Evolutionary conservation across 2,797 vertebrate genomes (phyloP).

Genomic region (Siniperca undulata): DNA sequence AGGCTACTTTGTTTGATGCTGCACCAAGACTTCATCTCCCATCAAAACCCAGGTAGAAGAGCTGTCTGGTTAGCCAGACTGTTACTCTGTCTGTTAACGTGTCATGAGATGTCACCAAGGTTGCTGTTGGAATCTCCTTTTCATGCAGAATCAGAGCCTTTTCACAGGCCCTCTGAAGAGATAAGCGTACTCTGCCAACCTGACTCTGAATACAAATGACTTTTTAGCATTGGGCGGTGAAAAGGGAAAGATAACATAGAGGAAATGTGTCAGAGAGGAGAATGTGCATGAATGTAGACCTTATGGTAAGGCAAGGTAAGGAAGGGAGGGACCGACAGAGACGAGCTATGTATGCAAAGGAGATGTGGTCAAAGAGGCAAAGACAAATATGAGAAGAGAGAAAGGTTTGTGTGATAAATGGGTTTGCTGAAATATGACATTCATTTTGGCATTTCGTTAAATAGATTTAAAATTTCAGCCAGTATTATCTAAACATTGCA

Average conservation of each 20-base stretch:
- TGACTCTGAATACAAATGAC: conserved; percentile 75
- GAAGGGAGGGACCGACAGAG: not conserved
- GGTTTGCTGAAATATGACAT: conserved; percentile 4
- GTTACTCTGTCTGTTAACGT: conserved; percentile 46
- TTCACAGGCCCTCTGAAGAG: conserved; percentile 72
- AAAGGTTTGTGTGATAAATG: conserved; percentile 14
- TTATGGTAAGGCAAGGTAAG: conserved; percentile 14
- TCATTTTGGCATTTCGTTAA: conserved; percentile 40
- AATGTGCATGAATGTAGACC: conserved; percentile 35
- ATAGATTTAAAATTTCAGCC: conserved; percentile 16
- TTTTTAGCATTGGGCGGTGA: conserved; percentile 74
- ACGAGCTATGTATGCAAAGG: not conserved
- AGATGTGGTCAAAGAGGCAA: conserved; percentile 10
- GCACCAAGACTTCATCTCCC: conserved; percentile 37
- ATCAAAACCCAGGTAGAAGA: conserved; percentile 23
- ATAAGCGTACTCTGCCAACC: conserved; percentile 68
- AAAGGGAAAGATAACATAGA: conserved; percentile 63
- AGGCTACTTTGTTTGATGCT: conserved; percentile 27
- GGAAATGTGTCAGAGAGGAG: conserved; percentile 56
- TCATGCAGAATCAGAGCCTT: conserved; percentile 62
- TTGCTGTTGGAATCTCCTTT: conserved; percentile 64
- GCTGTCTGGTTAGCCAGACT: conserved; percentile 44
- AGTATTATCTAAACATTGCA: conserved; percentile 23
- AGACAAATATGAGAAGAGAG: conserved; percentile 13
- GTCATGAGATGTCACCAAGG: conserved; percentile 68